Evolutionary conservation across 2,888 invertebrate species (phyloP).

Genomic region (Sympetrum striolatum): DNA sequence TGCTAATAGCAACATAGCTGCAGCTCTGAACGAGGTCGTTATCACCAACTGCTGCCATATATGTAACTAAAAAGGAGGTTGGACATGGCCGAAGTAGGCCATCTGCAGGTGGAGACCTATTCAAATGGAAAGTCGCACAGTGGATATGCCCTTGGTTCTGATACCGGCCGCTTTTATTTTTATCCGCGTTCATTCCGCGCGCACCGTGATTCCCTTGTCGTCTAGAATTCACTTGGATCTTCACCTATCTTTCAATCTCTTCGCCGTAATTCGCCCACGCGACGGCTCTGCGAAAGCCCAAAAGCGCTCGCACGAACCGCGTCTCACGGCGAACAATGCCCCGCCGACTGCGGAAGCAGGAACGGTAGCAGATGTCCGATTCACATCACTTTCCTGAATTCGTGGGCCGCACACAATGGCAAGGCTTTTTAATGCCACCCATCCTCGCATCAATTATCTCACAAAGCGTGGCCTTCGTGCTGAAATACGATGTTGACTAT

Average conservation of each 20-base stretch:
- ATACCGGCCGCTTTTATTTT: neutral
- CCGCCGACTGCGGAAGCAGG: neutral
- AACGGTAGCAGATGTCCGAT: neutral
- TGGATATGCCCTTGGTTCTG: neutral
- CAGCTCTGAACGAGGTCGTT: too few species aligned
- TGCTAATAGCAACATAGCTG: too few species aligned
- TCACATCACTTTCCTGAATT: neutral
- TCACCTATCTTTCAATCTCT: neutral
- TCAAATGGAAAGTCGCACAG: neutral
- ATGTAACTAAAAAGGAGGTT: too few species aligned
- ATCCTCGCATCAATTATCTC: neutral
- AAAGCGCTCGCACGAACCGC: neutral
- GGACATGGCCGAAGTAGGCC: neutral
- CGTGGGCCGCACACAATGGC: neutral
- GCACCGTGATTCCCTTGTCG: neutral
- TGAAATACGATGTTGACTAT: neutral
- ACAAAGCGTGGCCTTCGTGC: neutral
- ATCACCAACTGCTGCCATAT: too few species aligned
- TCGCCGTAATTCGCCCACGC: neutral
- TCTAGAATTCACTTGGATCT: neutral
- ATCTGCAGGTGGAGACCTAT: neutral
- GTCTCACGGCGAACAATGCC: neutral
- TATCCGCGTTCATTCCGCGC: neutral
- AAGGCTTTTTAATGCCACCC: neutral
- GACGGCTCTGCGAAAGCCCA: neutral